phyloP scores from a whole-genome alignment of 37 sponge, comb jelly and placozoan genomes.

The Petrosia ficiformis region DNA sequence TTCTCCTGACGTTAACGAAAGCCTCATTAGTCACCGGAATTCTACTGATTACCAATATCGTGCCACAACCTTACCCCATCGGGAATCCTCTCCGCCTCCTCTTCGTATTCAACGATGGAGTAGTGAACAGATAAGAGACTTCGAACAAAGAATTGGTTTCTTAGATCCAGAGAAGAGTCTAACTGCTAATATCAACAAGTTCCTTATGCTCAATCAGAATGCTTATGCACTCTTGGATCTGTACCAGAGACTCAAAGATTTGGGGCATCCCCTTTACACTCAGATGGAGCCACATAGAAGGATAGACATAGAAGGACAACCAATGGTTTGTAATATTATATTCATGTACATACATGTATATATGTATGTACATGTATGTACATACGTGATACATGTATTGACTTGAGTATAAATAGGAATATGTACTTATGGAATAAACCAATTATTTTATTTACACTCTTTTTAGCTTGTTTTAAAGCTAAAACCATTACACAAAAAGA shows the following conservation, averaged over 20 bases:
- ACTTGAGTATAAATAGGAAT: too few relatives aligned
- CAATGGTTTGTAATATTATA: too few relatives aligned
- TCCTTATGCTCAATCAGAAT: conserved; percentile 59
- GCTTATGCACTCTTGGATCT: conserved; percentile 43
- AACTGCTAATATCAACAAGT: conserved; percentile 22
- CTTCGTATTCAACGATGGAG: conserved; percentile 11
- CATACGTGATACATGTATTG: too few relatives aligned
- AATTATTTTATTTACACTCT: too few relatives aligned
- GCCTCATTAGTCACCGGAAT: background rate
- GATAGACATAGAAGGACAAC: background rate
- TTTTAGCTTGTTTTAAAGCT: too few relatives aligned
- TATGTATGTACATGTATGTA: too few relatives aligned
- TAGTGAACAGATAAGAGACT: conserved; percentile 61
- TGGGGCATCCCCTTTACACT: conserved; percentile 49
- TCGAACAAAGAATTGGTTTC: conserved; percentile 81
- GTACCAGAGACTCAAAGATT: conserved; percentile 38
- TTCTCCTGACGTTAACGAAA: background rate
- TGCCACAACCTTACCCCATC: background rate
- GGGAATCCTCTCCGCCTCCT: conserved; percentile 6
- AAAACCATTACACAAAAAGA: too few relatives aligned
- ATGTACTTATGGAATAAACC: too few relatives aligned
- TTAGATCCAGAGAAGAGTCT: conserved; percentile 47
- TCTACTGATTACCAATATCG: background rate
- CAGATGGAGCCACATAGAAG: background rate
- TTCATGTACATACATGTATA: too few relatives aligned